Evolutionary conservation across 2,797 vertebrate genomes (phyloP), one percentile per base, ranked within the genome.

Genomic region (Sebastes cheni): DNA sequence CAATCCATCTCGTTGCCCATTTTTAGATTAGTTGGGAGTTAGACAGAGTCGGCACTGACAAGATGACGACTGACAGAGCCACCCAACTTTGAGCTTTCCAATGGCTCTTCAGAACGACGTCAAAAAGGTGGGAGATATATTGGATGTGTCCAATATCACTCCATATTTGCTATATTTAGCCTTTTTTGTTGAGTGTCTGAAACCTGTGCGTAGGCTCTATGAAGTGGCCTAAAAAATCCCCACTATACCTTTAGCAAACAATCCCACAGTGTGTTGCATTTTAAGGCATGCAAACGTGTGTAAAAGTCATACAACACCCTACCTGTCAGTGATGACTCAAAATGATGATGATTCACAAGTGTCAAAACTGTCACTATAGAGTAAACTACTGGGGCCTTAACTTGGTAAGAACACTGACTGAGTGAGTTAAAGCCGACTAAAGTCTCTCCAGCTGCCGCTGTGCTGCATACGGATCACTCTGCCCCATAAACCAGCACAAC

Each of bases 401-500:
- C 25, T 23, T 13, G 14, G 20, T 11, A 54, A 18, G 1, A 14
- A 56, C 3, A 23, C 13, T 60, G 27, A 32, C 1, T 22, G 27
- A 52, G 50, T 52, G 50, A 52, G 50, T n/a, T 52, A 52, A 52
- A n/a, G 50, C 20, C 9, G 50, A 52, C 50, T 52, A 20, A 52
- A 52, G 50, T 52, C 50, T 79, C 77, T 82, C 65, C 73, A 83
- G 75, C 82, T 79, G 75, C 77, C 50, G 4, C 58, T 27, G 18
- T n/a, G 13, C 81, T 30, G 56, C 65, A 72, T n/a, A 62, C 2
- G 46, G 30, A 50, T 73, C 13, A 8, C 77, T 72, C 10, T 18
- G 50, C 68, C 71, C 70, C 60, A 86, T 82, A 89, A 88, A 88
- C 7, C 72, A 81, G 84, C 69, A 74, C 69, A 80, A 75, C 72